Conservation (phyloP, 2,797 vertebrate genomes). For the Peromyscus nudipes region DNA sequence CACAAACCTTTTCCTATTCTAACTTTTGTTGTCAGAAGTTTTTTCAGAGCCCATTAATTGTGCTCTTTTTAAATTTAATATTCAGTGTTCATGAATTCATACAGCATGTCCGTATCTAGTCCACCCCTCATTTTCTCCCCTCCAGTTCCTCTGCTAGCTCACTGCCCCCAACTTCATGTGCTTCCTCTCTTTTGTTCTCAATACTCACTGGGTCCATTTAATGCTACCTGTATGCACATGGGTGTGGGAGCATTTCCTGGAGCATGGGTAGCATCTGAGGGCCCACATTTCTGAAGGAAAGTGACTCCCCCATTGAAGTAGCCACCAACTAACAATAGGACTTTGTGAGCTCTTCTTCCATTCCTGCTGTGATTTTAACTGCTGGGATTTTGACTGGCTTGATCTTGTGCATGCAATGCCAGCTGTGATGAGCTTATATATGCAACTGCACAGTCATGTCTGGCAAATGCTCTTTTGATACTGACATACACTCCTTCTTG, state of each 20-base stretch:
- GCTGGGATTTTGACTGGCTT: background rate
- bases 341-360: background rate
- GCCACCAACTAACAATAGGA: background rate
- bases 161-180: background rate
- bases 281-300: background rate
- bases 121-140: background rate
- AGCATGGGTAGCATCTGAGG: background rate
- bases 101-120: background rate
- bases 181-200: background rate
- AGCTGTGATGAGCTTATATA: background rate
- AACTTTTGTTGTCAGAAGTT: background rate
- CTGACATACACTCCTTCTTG: background rate
- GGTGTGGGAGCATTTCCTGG: background rate
- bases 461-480: background rate
- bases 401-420: background rate
- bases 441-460: background rate
- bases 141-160: background rate
- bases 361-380: background rate
- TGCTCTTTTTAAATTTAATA: background rate
- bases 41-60: background rate
- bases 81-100: background rate
- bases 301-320: background rate
- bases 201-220: background rate
- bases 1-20: constrained; percentile 33
- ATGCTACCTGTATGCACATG: background rate